Base-by-base conservation (phyloP, 2,888 invertebrate species). In the Latrodectus elegans region DNA sequence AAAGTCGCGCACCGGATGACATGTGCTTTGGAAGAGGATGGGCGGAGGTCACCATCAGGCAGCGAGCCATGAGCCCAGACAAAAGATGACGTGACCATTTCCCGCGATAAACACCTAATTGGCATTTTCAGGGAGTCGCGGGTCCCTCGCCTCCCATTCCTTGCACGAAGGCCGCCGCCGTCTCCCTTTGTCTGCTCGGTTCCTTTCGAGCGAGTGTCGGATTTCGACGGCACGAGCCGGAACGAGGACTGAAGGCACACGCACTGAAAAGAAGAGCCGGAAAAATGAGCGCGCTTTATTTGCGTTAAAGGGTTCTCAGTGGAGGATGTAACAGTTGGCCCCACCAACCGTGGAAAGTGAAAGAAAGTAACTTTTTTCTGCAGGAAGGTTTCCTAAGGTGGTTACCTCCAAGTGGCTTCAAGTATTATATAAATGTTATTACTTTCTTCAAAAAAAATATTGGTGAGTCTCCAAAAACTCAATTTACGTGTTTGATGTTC, bases 71-170 rank as follows among this genome's bases (percentile, higher is more conserved):
- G 72, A 53, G 55, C 86, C 60, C 76, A 71, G 67, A 81, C 81
- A 87, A 87, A 76, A 73, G 81, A 22, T 53, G 81, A 77, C 86
- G 76, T 81, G 64, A 71, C 81, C 86, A 82, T 77, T 87, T 87
- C 86, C 86, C 86, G 81, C 85, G 75, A 86, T 86, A 86, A 86
- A 87, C 86, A 87, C 86, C 81, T 81, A 81, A 81, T 81, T 77
- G 86, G 77, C 76, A 87, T 87, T 87, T 87, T 81, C 10, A 52
- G 86, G 55, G 71, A 22, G 77, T 68, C 68, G 26, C 76, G 6
- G 38, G 38, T 38, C 38, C 49, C 26, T 38, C 73, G 64, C 17
- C 73, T 60, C 73, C 60, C 67, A 68, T 68, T 68, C 22, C 67
- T 26, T 22, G 80, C 72, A 49, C 71, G 74, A 60, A 52, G 51